Evolutionary conservation across 1,140 invertebrate genomes (phyloP), one percentile per base, ranked within the genome.

Genomic region (Bombus sibiricus): DNA sequence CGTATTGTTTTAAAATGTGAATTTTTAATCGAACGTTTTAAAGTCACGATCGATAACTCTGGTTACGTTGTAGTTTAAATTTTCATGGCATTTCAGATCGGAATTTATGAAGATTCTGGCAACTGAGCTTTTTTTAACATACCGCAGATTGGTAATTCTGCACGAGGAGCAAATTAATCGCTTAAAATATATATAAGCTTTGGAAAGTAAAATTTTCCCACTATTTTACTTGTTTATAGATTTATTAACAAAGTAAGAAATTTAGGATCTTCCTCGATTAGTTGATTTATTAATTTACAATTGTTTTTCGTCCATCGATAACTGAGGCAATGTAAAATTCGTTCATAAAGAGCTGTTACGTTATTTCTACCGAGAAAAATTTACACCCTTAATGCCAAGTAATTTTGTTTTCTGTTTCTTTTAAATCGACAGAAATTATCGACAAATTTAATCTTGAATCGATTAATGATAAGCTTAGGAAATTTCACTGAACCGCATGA

Each of bases 1-100:
- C 32, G 28, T 47, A 74, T 74, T 74, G 72, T 74, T 47, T 74
- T 53, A 32, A 53, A 47, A 74, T 32, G 43, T 34, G 39, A 74
- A 74, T 34, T 53, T 74, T 74, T 74, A 53, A 74, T 53, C 8
- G 3, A 18, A 32, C 72, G 25, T 41, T 47, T 74, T 34, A 25
- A 18, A 74, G 18, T 2, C 22, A 18, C 34, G 72, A 47, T 53
- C 72, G 41, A 53, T 74, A n/a, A 28, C 8, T 3, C 6, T 3
- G 73, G n/a, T 53, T 53, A 34, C 15, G 13, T 22, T 8, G n/a
- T 13, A 25, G 43, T 43, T 71, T 8, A 43, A 73, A 73, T 32
- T 73, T 73, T 73, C n/a, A 43, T 32, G 1, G 13, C 28, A 13
- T 32, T 32, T 73, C 25, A n/a, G 1, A 28, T 41, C 28, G 18